These are phyloP conservation scores for Leptopterna dolabrata DNA, from an alignment of 2,888 invertebrate genomes.

Conservation along the genomic window DNA sequence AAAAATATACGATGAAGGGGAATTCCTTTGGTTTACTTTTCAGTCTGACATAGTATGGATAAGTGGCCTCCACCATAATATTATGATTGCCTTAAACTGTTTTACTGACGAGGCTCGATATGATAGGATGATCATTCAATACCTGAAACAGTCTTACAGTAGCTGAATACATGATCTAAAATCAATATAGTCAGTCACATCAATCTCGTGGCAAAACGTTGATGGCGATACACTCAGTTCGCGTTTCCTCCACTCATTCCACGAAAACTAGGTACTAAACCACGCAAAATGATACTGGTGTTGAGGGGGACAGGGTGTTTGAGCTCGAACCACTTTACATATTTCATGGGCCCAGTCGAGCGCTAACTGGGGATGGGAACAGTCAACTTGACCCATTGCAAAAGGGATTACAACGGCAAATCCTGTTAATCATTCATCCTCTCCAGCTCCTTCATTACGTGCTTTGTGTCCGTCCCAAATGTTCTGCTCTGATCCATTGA, in stretches of 20 bases:
- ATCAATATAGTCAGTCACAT: too few relatives aligned
- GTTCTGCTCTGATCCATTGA: neutral
- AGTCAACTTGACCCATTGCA: conserved; percentile 24
- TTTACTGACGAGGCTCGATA: too few relatives aligned
- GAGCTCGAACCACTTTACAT: conserved; percentile 19
- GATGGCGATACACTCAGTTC: neutral
- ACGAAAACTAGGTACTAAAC: neutral
- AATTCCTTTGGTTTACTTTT: too few relatives aligned
- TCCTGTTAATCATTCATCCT: conserved; percentile 23
- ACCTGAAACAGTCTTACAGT: too few relatives aligned
- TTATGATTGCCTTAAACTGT: too few relatives aligned
- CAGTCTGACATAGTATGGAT: too few relatives aligned
- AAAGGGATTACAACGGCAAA: conserved; percentile 24
- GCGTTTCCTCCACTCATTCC: neutral
- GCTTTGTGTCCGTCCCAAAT: conserved; percentile 1
- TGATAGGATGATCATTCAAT: too few relatives aligned
- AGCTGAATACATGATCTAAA: too few relatives aligned
- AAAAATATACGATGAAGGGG: too few relatives aligned
- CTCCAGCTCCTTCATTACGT: conserved; percentile 6
- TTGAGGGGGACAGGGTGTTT: neutral
- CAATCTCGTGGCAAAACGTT: neutral
- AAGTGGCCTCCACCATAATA: too few relatives aligned
- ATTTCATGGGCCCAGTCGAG: conserved; percentile 5
- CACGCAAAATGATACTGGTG: neutral
- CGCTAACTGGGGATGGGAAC: conserved; percentile 4